Evolutionary conservation across 2,797 vertebrate species (phyloP), one percentile per base, ranked within the genome.

Genomic region (Enteromius anoplus): DNA sequence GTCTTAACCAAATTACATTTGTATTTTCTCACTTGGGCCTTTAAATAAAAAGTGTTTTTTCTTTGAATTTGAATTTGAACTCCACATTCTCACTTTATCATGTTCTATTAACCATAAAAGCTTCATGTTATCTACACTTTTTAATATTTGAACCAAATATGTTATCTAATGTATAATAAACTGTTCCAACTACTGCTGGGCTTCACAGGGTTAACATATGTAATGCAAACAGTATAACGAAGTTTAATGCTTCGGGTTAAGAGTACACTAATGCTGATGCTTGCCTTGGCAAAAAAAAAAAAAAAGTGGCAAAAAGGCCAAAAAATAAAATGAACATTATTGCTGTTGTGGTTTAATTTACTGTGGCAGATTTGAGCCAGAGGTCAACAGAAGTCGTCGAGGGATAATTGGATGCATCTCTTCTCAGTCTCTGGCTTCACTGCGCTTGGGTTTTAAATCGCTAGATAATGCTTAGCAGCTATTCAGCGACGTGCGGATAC

Each of bases 361-460:
- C 51, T 81, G 32, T 53, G 64, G 51, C 40, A 71, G 49, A 75
- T 58, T 32, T 34, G 65, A 81, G 78, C 34, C 72, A 73, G 62
- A 69, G 80, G 75, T 80, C 58, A 78, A 10, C 68, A 60, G 34
- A 70, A 69, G 26, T 47, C 66, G 34, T 60, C 14, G 10, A 70
- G 37, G 40, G 62, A 85, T 83, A 83, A 86, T 68, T 78, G 82
- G 68, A 84, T 49, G 76, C 71, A 66, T 65, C n/a, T 68, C 34
- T 37, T 79, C 32, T 64, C 34, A 26, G 37, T 65, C 66, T 64
- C 53, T 29, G 8, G 65, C 34, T 60, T 60, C 47, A 75, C 21
- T 77, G 58, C 62, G 42, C 65, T 86, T 64, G 32, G 58, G 70
- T 73, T 64, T 81, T 81, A 73, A 81, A 81, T 82, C 11, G 29